Base-by-base conservation (phyloP, 1,140 invertebrate genomes). In the Brachionus calyciflorus region DNA sequence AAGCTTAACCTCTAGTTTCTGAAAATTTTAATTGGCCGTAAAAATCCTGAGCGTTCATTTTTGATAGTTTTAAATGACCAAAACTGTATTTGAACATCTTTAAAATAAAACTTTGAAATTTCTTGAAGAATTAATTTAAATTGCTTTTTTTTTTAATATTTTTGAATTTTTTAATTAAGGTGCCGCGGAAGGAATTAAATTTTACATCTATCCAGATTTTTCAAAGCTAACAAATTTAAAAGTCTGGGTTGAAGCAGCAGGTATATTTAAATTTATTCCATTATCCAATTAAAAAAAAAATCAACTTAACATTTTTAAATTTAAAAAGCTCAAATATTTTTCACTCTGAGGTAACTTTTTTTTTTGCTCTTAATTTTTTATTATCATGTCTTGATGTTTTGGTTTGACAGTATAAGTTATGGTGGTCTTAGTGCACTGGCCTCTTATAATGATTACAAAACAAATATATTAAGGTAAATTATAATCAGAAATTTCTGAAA, bases 191-290 rank as follows among this genome's bases (percentile, higher is more conserved):
- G 76, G 76, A n/a, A 77, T 77, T n/a, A 44, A 63, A 7, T 77
- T 30, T 30, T 84, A 83, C 73, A 60, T 83, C n/a, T 80, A 82
- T 69, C 79, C 79, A 5, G 77, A 80, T 65, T 80, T 79, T 33
- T 19, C 24, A 3, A 57, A 46, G 28, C 57, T 79, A 9, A 19
- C 21, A 2, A 33, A 77, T 28, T n/a, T 28, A 21, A 46, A 44
- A 33, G 92, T 93, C 24, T 93, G 92, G 92, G 90, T 90, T 57
- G 91, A 93, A 81, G 91, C 92, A 0, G 91, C 91, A 14, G 90
- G 92, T 9, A 65, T 21, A 14, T 26, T 26, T 12, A 55, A 6
- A 24, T 0, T 2, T 7, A 2, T 4, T 19, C 12, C 3, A 51
- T 19, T 19, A 12, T 5, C 12, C 17, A 65, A 19, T 65, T 65